A percentile compares a stretch with the other conserved stretches of the same genome.
Evolutionary conservation across 2,113 vertebrate genomes (phyloP).

Genomic region (Bungarus multicinctus): DNA sequence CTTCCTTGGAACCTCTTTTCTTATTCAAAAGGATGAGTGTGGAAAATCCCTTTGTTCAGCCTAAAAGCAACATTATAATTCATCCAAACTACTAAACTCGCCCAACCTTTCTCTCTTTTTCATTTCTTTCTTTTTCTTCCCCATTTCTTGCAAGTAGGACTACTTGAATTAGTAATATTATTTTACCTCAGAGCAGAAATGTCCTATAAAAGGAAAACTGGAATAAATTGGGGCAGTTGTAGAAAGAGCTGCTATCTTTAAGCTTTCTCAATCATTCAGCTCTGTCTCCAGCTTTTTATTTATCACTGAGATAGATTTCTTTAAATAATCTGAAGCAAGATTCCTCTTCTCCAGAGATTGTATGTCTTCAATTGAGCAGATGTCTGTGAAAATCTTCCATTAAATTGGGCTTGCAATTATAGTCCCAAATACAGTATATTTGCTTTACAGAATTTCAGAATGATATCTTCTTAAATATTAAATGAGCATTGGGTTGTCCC

Average conservation of each 20-base stretch:
- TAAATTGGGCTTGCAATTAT: not conserved
- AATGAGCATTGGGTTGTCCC: too few relatives aligned
- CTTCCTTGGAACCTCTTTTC: not conserved
- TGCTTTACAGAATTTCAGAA: not conserved
- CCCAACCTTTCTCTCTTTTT: not conserved
- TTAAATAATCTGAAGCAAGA: not conserved
- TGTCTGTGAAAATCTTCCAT: not conserved
- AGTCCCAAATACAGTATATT: not conserved
- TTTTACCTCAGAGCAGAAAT: not conserved
- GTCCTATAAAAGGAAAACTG: not conserved
- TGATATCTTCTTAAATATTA: not conserved
- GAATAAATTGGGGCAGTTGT: not conserved
- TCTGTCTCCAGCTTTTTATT: not conserved
- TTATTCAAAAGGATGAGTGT: not conserved
- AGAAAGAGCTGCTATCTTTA: not conserved
- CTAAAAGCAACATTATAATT: not conserved
- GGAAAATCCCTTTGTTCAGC: not conserved
- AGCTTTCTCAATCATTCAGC: not conserved
- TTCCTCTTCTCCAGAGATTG: not conserved
- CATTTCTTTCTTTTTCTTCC: not conserved
- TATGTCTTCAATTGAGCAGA: not conserved
- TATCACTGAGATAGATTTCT: not conserved
- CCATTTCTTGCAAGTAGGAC: not conserved
- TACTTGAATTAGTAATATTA: not conserved
- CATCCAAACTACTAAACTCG: not conserved